A percentile compares a stretch with the other conserved stretches of the same genome.
These are phyloP conservation scores for Aurelia sp. DNA, from an alignment of 30 jellyfish, hydroid and myxozoan species.

Conservation along the genomic window DNA sequence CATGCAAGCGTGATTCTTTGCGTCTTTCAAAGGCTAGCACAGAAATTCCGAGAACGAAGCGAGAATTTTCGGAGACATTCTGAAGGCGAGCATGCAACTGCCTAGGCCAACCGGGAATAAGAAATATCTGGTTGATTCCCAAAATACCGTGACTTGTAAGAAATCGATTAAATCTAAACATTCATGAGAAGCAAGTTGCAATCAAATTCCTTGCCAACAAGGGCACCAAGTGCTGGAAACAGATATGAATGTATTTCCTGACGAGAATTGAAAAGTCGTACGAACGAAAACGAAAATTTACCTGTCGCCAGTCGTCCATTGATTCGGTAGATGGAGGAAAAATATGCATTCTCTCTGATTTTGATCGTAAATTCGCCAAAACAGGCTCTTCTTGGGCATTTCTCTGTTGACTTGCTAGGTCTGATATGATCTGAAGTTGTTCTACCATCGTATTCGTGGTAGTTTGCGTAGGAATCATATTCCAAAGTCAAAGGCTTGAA, in stretches of 20 bases:
- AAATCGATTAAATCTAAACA: background rate
- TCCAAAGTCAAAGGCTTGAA: slow-evolving; percentile 3
- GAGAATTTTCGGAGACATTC: no score
- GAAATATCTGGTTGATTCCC: no score
- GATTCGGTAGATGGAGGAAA: slow-evolving; percentile 78
- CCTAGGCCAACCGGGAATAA: no score
- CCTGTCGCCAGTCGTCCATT: slow-evolving; percentile 99
- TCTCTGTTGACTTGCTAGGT: slow-evolving; percentile 65
- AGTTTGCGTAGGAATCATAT: slow-evolving; percentile 82
- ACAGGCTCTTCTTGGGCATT: slow-evolving; percentile 6
- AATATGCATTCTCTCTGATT: slow-evolving; percentile 72
- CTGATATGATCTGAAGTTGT: slow-evolving; percentile 82
- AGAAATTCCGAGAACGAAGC: no score
- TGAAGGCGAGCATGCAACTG: no score
- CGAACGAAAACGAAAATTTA: slow-evolving; percentile 80
- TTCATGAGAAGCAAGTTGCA: background rate
- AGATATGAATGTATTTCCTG: slow-evolving; percentile 54
- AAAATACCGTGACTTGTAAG: no score
- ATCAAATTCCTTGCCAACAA: background rate
- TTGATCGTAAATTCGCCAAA: slow-evolving; percentile 42
- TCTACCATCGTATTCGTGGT: slow-evolving; percentile 79
- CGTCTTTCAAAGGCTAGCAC: no score
- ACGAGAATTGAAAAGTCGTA: slow-evolving; percentile 79
- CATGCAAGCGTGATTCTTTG: no score
- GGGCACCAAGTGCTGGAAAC: slow-evolving; percentile 11